These are phyloP conservation scores for Cyanoramphus novaezelandiae DNA, from an alignment of 2,113 vertebrate species.

Conservation along the genomic window DNA sequence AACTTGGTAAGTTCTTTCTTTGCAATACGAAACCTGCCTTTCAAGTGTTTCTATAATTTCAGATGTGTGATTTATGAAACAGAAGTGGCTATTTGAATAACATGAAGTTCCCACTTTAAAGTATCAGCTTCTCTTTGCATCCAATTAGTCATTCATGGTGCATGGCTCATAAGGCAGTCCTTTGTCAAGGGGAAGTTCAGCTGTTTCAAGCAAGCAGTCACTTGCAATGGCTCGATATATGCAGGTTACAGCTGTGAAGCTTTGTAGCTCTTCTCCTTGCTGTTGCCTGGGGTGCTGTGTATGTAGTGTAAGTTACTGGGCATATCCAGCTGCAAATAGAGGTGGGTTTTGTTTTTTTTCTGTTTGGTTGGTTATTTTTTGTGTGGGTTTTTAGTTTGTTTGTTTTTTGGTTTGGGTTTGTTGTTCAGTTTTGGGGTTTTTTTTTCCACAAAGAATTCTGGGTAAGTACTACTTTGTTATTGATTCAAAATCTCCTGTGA, in stretches of 20 bases:
- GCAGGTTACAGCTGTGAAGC: background rate
- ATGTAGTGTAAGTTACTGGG: background rate
- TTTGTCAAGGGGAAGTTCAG: background rate
- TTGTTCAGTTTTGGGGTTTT: background rate
- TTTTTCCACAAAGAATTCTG: background rate
- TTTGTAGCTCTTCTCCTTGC: background rate
- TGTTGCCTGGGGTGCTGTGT: background rate
- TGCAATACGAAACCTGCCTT: background rate
- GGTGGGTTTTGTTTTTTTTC: background rate
- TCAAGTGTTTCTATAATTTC: background rate
- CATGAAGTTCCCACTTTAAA: background rate
- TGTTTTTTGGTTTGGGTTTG: background rate
- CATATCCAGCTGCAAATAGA: background rate
- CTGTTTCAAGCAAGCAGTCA: background rate
- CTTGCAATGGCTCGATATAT: background rate
- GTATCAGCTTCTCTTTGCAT: background rate
- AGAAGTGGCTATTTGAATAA: background rate
- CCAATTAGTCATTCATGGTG: background rate
- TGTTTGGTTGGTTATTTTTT: background rate
- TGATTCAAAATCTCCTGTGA: background rate
- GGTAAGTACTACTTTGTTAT: background rate
- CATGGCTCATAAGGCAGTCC: accelerated
- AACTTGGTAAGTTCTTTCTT: background rate
- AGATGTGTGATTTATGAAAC: background rate
- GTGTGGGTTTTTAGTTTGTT: background rate